Base-by-base conservation (phyloP, 2,113 vertebrate genomes). In the Bubo blakistoni region DNA sequence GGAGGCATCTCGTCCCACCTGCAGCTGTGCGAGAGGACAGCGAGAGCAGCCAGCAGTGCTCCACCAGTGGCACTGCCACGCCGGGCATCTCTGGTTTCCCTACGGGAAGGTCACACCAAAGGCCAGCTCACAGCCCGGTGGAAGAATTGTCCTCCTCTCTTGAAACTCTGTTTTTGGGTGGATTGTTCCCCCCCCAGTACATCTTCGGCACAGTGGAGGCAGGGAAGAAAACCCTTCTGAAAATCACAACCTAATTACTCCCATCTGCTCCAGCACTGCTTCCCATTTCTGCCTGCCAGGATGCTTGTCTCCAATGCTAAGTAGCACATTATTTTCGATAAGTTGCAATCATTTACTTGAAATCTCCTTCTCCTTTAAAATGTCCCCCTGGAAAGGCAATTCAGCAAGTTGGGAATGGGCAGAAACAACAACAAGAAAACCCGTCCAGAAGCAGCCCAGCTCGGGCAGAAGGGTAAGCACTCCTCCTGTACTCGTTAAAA, bases 261-360 rank as follows among this genome's bases (percentile, higher is more conserved):
- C 98, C 98, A 98, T 98, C 98, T 98, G 98, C 97, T 98, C 76
- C 88, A 1, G 94, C 61, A 72, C 96, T 46, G 97, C 96, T 97
- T 97, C 96, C 97, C 95, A 96, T 97, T 71, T 59, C 97, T 94
- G 97, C 97, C 97, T 98, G 98, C 97, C 98, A 98, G 97, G 96
- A 97, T 95, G 97, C 94, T 96, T 97, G 97, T 98, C 67, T 94
- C 97, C 6, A 26, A 98, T 94, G 96, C 97, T 98, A 98, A 98
- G 96, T 95, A 98, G 97, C 98, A 94, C 96, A 97, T 98, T 97
- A 98, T 98, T 98, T 98, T 97, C 91, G 46, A 98, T 98, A 98
- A 98, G 97, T 98, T 98, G 97, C 95, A 94, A 97, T 98, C 97
- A 98, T 98, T 97, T 97, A 94, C 97, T 97, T 82, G 96, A 97